phyloP scores from a whole-genome alignment of 2,113 vertebrate species.

The Tichodroma muraria region DNA sequence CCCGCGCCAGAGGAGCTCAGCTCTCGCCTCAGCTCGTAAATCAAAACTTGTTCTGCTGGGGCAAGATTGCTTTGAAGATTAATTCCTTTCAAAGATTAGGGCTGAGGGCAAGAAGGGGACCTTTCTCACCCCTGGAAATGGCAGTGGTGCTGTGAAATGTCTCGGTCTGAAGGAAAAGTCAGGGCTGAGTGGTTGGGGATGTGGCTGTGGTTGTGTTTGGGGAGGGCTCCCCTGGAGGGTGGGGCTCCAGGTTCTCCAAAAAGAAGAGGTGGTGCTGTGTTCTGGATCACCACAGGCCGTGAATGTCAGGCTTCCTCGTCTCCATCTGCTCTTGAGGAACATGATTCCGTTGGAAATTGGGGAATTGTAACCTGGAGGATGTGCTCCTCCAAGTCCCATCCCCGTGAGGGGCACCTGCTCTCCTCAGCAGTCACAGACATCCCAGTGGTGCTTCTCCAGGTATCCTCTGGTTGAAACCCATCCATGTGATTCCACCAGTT shows the following conservation, averaged over 20 bases:
- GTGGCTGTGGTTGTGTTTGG: neutral
- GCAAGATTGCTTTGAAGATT: constrained; percentile 18
- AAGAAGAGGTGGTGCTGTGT: neutral
- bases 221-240: neutral
- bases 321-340: neutral
- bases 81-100: constrained; percentile 16
- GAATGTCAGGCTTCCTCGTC: neutral
- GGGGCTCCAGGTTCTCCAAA: rapidly evolving
- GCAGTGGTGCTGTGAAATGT: neutral
- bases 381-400: neutral
- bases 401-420: rapidly evolving
- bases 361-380: neutral
- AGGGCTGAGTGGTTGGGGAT: neutral
- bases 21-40: neutral
- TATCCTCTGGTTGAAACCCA: neutral
- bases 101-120: neutral
- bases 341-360: neutral
- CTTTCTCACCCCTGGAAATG: constrained; percentile 5
- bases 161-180: neutral
- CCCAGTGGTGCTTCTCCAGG: neutral
- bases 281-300: neutral
- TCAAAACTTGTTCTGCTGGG: neutral
- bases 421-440: rapidly evolving
- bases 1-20: neutral
- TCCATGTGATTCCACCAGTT: rapidly evolving